Base-by-base conservation (phyloP, 2,797 vertebrate genomes). In the Holocentrus rufus region DNA sequence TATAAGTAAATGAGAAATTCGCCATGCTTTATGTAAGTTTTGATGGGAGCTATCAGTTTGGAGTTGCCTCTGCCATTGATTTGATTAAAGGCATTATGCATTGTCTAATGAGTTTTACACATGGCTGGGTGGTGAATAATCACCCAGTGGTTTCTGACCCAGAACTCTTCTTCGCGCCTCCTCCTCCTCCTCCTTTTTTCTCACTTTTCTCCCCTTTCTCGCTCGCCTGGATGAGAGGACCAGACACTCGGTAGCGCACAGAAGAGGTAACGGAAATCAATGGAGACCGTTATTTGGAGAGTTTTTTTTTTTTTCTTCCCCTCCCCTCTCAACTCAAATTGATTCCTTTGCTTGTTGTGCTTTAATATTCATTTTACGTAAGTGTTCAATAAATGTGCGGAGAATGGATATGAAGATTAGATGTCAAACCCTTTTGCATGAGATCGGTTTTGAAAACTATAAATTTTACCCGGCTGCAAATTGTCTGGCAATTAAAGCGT, bases 111-210 rank as follows among this genome's bases (percentile, higher is more conserved):
- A 96, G 94, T 95, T 97, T 97, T 96, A 95, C 95, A 94, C 94
- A 95, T 97, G 95, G 95, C 94, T 97, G 97, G 94, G 88, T 97
- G 95, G 95, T 93, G 93, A 96, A 96, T 97, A 98, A 98, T 97
- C 95, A 95, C 94, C 94, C 92, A 93, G 95, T 72, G 87, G 79
- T 93, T 92, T 94, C 85, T 94, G 92, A 93, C 92, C 93, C 90
- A 92, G 86, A 92, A 92, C 90, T 94, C 92, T 89, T 94, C 94
- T 89, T 87, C 80, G 74, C 86, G 88, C 79, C 81, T 68, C 85
- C 83, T 67, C 79, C 84, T 84, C 49, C 44, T 59, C 71, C 80
- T 80, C 78, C n/a, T n/a, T 83, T 86, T 86, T 84, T 83, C 80
- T 94, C 83, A 87, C 94, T 93, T 93, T 94, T n/a, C n/a, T 94